Evolutionary conservation across 2,113 vertebrate species (phyloP), one percentile per base, ranked within the genome.

Genomic region (Corynorhinus townsendii): DNA sequence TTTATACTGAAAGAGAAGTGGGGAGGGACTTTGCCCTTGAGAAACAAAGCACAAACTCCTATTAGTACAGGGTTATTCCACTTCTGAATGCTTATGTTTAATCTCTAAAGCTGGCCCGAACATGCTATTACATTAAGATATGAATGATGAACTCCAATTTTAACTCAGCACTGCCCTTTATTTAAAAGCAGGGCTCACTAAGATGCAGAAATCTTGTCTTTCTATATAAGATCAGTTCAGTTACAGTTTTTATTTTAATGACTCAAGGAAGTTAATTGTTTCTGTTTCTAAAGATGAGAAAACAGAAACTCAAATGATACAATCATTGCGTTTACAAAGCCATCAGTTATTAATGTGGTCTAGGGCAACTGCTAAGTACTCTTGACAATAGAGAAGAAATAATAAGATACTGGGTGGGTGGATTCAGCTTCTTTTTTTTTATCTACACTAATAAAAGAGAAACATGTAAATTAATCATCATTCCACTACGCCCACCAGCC

Each of bases 81-180:
- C 4, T 86, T 84, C 38, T 80, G 40, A 93, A 54, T 64, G n/a
- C 40, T 92, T 73, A 87, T 52, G 20, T 26, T 79, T 47, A 90
- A 35, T 94, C 84, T 87, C 20, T 84, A 19, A 71, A 83, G 3
- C 30, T 84, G 76, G 30, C 64, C 94, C 17, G 69, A 47, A 79
- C 7, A 35, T 90, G n/a, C 30, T 86, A 24, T 52, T 87, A 90
- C 93, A 62, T 92, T 95, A 89, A 94, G 47, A 56, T 84, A 68
- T 75, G 16, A 86, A 56, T 59, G 62, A 40, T 33, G 35, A 86
- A 45, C 90, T 90, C 14, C 49, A 95, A 54, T 80, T 87, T 77
- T 94, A 87, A 91, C 12, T 7, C 33, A 69, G 17, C 12, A 40
- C n/a, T 84, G 5, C 17, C 19, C 8, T 96, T 93, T 40, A 43